Base-by-base conservation (phyloP, 2,797 vertebrate species). In the Crenuchus spilurus region DNA sequence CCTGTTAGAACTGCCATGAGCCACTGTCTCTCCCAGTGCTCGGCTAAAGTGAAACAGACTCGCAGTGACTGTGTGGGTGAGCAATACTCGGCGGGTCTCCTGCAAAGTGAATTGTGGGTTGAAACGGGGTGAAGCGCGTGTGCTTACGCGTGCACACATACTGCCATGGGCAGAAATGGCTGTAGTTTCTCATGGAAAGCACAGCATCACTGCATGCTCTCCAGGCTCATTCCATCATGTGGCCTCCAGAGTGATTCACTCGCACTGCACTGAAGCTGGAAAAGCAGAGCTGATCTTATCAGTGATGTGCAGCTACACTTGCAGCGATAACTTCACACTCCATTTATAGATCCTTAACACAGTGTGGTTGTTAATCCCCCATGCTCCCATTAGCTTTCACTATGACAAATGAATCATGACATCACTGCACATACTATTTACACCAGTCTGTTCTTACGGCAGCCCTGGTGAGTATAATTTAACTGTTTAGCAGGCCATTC, bases 121-220 rank as follows among this genome's bases (percentile, higher is more conserved):
- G 46, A 75, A 66, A 62, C 6, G 2, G 44, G 54, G 68, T 67
- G 67, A 71, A 44, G 37, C 60, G 26, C 30, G 20, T 31, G n/a
- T 49, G n/a, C 52, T 63, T 70, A 33, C 44, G 62, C 4, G 18
- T 20, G 39, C 7, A 30, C 58, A 49, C 57, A 55, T 1, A 20
- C 24, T 54, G 63, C 55, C 31, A 26, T 37, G 30, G 31, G 51
- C 52, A 42, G 55, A 24, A 70, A 37, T 13, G 33, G 39, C 30
- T 62, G 62, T 55, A 51, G 16, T 37, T 74, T 62, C 61, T 71
- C 46, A 18, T 64, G 49, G 10, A 51, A n/a, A 39, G 54, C 51
- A 31, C 28, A 26, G 49, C 48, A 20, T 66, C 46, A 31, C 37
- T 30, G 41, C 49, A 57, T 33, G 7, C 42, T 57, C 35, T 63